phyloP scores from a whole-genome alignment of 1,140 invertebrate genomes.

The Leptonema lineaticorne region DNA sequence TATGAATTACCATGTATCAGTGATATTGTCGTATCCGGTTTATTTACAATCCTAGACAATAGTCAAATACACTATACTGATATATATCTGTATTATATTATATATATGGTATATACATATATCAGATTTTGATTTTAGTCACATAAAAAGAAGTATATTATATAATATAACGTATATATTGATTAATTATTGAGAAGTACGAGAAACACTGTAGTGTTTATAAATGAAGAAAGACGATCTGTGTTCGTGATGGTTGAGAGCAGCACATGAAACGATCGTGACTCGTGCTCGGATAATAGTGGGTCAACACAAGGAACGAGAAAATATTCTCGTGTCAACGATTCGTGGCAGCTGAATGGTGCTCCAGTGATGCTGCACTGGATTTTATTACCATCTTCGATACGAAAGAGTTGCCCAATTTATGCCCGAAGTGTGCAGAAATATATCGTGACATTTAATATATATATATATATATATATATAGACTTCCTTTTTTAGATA shows the following conservation, averaged over 20 bases:
- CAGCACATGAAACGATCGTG: constrained; percentile 12
- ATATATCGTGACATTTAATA: too few relatives aligned
- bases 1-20: too few relatives aligned
- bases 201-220: too few relatives aligned
- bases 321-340: neutral
- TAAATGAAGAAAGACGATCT: neutral
- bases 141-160: too few relatives aligned
- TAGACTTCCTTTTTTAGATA: neutral
- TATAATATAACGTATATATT: too few relatives aligned
- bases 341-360: neutral
- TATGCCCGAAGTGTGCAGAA: neutral
- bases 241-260: constrained; percentile 12
- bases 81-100: too few relatives aligned
- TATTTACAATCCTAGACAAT: too few relatives aligned
- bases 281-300: neutral
- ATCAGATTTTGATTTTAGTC: too few relatives aligned
- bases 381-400: neutral
- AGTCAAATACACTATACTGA: too few relatives aligned
- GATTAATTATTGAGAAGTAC: too few relatives aligned
- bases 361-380: neutral
- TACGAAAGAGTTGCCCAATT: neutral
- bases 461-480: neutral
- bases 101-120: too few relatives aligned
- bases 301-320: constrained; percentile 5
- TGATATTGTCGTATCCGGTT: too few relatives aligned